phyloP scores from a whole-genome alignment of 92 coral and sea anemone genomes.

The Bergia puertoricense region DNA sequence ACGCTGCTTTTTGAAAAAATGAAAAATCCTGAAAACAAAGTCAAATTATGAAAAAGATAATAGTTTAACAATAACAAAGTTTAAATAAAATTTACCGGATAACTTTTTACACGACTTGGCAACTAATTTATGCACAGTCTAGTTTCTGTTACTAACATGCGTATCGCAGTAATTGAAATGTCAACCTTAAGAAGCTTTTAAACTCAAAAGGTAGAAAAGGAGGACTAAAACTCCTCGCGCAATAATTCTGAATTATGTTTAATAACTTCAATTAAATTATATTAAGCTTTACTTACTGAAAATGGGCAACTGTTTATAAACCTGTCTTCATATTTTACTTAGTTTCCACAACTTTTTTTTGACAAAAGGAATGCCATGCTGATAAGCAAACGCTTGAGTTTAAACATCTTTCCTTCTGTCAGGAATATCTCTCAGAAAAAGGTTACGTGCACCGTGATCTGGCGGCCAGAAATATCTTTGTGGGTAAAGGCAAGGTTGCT shows the following conservation, averaged over 20 bases:
- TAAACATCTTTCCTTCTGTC: not conserved
- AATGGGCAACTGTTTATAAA: not conserved
- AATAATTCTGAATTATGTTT: too few species aligned
- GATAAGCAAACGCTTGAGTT: not conserved
- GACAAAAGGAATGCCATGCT: not conserved
- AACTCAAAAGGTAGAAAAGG: not conserved
- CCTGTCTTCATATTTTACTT: not conserved
- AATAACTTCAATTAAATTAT: too few species aligned
- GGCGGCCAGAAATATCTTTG: constrained; percentile 14
- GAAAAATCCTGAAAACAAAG: not conserved
- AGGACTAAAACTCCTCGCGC: not conserved
- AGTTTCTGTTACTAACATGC: not conserved
- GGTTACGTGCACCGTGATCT: constrained; percentile 20
- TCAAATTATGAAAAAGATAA: not conserved
- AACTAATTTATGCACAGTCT: too few species aligned
- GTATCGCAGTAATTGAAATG: not conserved
- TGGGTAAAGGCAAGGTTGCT: constrained; percentile 11
- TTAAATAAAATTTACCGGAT: too few species aligned
- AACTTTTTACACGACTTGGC: not conserved
- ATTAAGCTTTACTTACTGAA: too few species aligned
- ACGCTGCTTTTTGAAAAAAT: not conserved
- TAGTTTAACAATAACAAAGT: not conserved
- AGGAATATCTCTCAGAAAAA: constrained; percentile 22
- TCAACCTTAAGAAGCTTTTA: not conserved
- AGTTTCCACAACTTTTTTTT: not conserved